A percentile compares a stretch with the other conserved stretches of the same genome.
Conservation (phyloP, 2,797 vertebrate species). For the Gadopsis marmoratus region DNA sequence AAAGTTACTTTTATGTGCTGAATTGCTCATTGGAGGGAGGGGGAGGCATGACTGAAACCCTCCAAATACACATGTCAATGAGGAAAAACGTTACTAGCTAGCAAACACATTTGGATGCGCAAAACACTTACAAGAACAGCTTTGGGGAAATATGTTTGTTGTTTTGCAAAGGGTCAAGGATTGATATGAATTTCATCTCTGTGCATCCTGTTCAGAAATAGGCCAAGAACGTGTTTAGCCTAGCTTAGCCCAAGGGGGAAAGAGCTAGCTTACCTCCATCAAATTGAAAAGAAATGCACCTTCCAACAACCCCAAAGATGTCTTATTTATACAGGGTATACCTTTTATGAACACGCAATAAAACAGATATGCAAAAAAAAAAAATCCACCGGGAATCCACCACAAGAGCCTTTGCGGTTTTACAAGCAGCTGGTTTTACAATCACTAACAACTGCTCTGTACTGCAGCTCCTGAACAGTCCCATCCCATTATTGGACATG, state of each 20-base stretch:
- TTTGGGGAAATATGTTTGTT: slow-evolving; percentile 41
- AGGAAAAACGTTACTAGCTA: slow-evolving; percentile 46
- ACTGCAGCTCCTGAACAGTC: neutral
- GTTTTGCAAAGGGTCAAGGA: slow-evolving; percentile 8
- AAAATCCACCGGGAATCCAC: too few species aligned
- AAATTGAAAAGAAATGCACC: neutral
- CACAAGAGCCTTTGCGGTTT: neutral
- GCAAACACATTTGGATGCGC: slow-evolving; percentile 47
- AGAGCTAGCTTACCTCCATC: neutral
- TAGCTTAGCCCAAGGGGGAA: neutral
- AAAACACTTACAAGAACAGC: slow-evolving; percentile 59
- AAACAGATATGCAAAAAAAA: slow-evolving; percentile 2
- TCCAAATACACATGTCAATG: slow-evolving; percentile 49
- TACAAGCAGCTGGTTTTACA: neutral
- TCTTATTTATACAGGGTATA: slow-evolving; percentile 5
- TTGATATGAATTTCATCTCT: slow-evolving; percentile 33
- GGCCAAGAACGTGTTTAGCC: neutral
- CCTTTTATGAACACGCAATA: neutral
- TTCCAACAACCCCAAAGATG: neutral
- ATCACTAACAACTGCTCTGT: neutral
- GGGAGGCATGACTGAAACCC: slow-evolving; percentile 25
- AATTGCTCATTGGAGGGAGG: slow-evolving; percentile 27
- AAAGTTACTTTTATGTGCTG: slow-evolving; percentile 44
- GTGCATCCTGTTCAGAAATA: slow-evolving; percentile 30
- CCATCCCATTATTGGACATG: neutral